These are phyloP conservation scores for Leptopilina boulardi DNA, from an alignment of 1,140 invertebrate genomes.

Conservation along the genomic window DNA sequence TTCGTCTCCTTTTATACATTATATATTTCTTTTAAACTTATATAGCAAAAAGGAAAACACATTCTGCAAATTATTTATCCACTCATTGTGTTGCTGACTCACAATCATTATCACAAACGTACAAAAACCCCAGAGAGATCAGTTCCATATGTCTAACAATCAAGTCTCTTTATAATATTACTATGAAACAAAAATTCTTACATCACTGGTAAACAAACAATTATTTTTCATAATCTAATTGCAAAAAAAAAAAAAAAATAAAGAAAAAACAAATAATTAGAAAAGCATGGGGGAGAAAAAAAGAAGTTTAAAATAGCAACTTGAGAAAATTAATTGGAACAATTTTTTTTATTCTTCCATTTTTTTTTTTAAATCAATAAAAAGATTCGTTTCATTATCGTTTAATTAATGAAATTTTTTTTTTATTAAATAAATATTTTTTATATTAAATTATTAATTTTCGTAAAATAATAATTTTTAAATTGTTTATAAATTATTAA, in stretches of 20 bases:
- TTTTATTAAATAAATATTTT: too few species aligned
- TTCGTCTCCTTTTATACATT: neutral
- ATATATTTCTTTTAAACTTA: neutral
- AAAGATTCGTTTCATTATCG: neutral
- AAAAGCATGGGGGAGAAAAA: neutral
- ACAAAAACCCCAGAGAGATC: slow-evolving; percentile 31
- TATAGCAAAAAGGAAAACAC: slow-evolving; percentile 14
- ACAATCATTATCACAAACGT: slow-evolving; percentile 12
- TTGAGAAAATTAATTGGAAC: slow-evolving; percentile 15
- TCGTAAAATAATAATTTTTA: too few species aligned
- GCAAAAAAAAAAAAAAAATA: neutral
- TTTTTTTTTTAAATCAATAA: neutral
- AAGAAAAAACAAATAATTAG: too few species aligned
- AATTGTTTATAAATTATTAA: too few species aligned
- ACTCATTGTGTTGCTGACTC: slow-evolving; percentile 23
- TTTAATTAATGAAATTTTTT: too few species aligned
- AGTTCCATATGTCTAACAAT: slow-evolving; percentile 14
- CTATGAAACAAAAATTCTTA: slow-evolving; percentile 1
- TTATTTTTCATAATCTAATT: neutral
- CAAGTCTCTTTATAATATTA: slow-evolving; percentile 15
- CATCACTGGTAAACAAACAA: slow-evolving; percentile 21
- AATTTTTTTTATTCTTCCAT: neutral
- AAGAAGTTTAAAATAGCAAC: neutral
- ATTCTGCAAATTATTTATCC: slow-evolving; percentile 9
- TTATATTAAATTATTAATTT: too few species aligned